Evolutionary conservation across 2,888 invertebrate species (phyloP).

Genomic region (Camptogramma bilineatum): DNA sequence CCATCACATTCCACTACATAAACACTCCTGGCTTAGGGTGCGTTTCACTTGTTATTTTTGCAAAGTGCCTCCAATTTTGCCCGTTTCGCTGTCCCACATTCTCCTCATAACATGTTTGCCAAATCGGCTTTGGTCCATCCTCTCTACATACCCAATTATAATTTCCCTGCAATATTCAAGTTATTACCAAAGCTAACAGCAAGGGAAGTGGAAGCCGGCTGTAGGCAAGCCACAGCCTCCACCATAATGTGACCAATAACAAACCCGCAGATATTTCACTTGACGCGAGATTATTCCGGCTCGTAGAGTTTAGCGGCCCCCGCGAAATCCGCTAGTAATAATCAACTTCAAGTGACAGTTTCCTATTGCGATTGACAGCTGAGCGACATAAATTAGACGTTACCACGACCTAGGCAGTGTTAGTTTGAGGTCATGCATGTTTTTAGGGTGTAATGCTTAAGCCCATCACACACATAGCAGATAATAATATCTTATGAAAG

Average conservation of each 20-base stretch:
- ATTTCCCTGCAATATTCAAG: neutral
- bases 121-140: neutral
- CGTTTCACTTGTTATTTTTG: too few relatives aligned
- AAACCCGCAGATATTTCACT: neutral
- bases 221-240: neutral
- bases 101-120: too few relatives aligned
- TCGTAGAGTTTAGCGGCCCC: neutral
- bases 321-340: neutral
- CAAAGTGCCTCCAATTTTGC: neutral
- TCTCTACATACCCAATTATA: neutral
- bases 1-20: too few relatives aligned
- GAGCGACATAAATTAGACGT: neutral
- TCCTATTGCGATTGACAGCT: neutral
- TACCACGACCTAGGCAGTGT: too few relatives aligned
- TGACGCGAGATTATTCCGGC: neutral
- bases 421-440: too few relatives aligned
- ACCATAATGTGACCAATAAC: too few relatives aligned
- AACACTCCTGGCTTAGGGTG: too few relatives aligned
- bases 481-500: too few relatives aligned
- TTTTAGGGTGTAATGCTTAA: too few relatives aligned
- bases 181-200: neutral
- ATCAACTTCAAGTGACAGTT: neutral
- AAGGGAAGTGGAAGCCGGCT: neutral
- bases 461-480: too few relatives aligned
- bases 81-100: too few relatives aligned